phyloP scores from a whole-genome alignment of 1,140 invertebrate genomes.

The Contarinia nasturtii region DNA sequence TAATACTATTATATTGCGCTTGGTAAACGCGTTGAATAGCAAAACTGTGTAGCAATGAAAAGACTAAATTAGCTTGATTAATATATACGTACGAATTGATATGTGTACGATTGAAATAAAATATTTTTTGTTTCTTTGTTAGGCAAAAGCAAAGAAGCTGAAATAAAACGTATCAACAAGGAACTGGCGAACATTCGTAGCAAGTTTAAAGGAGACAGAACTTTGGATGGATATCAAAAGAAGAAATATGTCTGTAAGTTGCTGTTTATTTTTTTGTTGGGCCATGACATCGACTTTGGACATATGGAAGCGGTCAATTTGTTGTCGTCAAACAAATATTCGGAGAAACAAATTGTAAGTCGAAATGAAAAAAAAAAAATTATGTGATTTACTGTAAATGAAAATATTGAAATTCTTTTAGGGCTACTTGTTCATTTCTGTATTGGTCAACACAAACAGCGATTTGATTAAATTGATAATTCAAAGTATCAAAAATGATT shows the following conservation, averaged over 20 bases:
- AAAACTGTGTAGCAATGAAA: too few species aligned
- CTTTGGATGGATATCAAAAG: conserved; percentile 98
- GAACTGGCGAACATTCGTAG: conserved; percentile 98
- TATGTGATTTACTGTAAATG: background rate
- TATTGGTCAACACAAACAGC: conserved; percentile 97
- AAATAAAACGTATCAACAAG: conserved; percentile 99
- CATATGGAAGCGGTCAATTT: conserved; percentile 99
- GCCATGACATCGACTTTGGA: conserved; percentile 99
- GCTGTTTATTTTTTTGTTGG: conserved; percentile 95
- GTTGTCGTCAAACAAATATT: conserved; percentile 99
- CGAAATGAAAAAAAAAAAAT: background rate
- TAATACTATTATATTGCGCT: too few species aligned
- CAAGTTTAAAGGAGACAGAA: conserved; percentile 99
- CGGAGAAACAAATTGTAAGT: conserved; percentile 99
- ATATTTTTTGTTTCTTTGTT: conserved; percentile 9
- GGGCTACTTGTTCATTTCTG: conserved; percentile 98
- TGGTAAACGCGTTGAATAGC: background rate
- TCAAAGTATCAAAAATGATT: conserved; percentile 98
- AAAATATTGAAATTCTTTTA: conserved; percentile 31
- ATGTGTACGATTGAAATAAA: too few species aligned
- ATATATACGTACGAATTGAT: too few species aligned
- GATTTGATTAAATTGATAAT: conserved; percentile 98
- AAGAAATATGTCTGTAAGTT: conserved; percentile 99
- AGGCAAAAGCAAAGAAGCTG: conserved; percentile 99
- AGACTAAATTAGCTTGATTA: too few species aligned